Evolutionary conservation across 2,888 invertebrate genomes (phyloP).

Genomic region (Trachelus iudaicus): DNA sequence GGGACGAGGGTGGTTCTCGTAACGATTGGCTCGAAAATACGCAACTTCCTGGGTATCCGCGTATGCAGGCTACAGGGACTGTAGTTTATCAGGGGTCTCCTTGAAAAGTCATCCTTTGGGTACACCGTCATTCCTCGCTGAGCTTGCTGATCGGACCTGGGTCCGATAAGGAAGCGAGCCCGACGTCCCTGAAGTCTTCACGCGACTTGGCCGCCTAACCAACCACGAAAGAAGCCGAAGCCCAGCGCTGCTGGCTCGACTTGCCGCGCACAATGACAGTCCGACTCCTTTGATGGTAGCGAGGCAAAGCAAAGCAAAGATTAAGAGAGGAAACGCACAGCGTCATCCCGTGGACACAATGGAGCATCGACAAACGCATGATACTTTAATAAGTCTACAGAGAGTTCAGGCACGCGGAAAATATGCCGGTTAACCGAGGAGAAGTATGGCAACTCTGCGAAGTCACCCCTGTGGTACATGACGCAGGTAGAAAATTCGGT

Average conservation of each 20-base stretch:
- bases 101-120: no score
- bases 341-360: conserved; percentile 37
- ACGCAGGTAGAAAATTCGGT: no score
- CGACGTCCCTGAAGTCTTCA: conserved; percentile 4
- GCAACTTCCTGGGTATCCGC: no score
- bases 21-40: no score
- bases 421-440: conserved; percentile 26
- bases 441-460: no score
- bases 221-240: conserved; percentile 21
- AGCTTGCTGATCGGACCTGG: no score
- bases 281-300: conserved; percentile 42
- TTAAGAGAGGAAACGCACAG: conserved; percentile 32
- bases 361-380: conserved; percentile 29
- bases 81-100: no score
- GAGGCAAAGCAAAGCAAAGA: conserved; percentile 5
- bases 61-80: no score
- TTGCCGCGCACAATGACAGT: conserved; percentile 36
- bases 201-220: conserved; percentile 21
- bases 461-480: no score
- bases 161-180: no score
- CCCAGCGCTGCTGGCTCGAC: conserved; percentile 11
- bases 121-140: no score
- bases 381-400: conserved; percentile 39
- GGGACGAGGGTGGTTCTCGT: neutral
- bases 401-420: conserved; percentile 31